Evolutionary conservation across 2,888 invertebrate genomes (phyloP).

Genomic region (Dichetophora obliterata): DNA sequence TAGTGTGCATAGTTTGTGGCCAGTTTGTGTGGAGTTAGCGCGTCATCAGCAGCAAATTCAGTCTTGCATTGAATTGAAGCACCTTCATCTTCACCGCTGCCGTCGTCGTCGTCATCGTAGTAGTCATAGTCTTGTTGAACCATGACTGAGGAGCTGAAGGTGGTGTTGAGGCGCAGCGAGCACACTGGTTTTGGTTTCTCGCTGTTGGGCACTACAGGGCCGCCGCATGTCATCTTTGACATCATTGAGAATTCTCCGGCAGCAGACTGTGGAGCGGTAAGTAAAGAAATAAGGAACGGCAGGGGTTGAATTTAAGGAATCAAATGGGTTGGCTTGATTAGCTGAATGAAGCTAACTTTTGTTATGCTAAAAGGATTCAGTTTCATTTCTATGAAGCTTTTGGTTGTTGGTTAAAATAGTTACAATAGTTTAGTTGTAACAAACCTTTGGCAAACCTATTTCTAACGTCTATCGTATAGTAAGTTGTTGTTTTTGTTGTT

Average conservation of each 20-base stretch:
- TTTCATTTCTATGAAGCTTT: no score
- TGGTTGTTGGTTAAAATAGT: no score
- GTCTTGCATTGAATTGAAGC: constrained; percentile 43
- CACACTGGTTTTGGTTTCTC: constrained; percentile 92
- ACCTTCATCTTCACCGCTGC: no score
- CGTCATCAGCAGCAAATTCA: constrained; percentile 44
- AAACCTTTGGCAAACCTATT: no score
- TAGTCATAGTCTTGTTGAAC: no score
- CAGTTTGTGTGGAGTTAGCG: constrained; percentile 32
- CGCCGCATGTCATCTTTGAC: constrained; percentile 94
- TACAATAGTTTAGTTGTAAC: no score
- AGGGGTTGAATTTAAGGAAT: not conserved
- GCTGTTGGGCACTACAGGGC: constrained; percentile 88
- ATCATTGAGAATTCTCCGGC: constrained; percentile 94
- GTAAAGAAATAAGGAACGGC: constrained; percentile 46
- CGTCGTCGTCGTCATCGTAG: not conserved
- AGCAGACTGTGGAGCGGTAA: constrained; percentile 79
- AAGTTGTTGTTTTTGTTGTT: not conserved
- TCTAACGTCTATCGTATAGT: no score
- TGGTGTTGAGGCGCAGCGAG: constrained; percentile 89
- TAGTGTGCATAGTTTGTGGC: not conserved
- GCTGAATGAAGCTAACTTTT: no score
- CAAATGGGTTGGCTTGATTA: not conserved
- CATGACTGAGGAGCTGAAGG: constrained; percentile 87
- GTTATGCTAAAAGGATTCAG: no score